Conservation (phyloP, 2,797 vertebrate species). For the Halcyon smyrnensis region DNA sequence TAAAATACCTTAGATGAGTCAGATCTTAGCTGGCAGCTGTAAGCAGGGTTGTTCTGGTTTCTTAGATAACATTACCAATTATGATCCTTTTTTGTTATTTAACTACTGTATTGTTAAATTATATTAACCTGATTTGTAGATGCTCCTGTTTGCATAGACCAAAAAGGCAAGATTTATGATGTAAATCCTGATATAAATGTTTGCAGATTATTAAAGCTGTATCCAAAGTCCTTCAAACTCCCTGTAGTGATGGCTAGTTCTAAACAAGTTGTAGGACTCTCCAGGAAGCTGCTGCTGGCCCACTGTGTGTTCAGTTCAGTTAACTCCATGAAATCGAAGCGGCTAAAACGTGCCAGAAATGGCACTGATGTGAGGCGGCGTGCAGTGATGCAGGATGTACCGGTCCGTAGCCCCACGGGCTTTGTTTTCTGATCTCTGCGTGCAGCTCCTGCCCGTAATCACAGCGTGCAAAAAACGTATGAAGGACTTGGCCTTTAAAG, state of each 20-base stretch:
- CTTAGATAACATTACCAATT: slow-evolving; percentile 48
- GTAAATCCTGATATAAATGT: slow-evolving; percentile 42
- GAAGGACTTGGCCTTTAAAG: not conserved
- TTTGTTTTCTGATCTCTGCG: not conserved
- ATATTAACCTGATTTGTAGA: slow-evolving; percentile 60
- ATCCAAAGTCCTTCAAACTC: slow-evolving; percentile 33
- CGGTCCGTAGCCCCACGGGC: not conserved
- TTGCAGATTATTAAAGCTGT: slow-evolving; percentile 29
- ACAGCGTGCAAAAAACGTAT: not conserved
- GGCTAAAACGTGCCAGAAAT: not conserved
- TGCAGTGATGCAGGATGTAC: not conserved
- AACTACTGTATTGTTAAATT: slow-evolving; percentile 33
- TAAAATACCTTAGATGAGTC: slow-evolving; percentile 79
- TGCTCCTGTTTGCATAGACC: slow-evolving; percentile 24
- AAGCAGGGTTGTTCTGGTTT: slow-evolving; percentile 66
- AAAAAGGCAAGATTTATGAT: slow-evolving; percentile 57
- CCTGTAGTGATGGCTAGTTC: not conserved
- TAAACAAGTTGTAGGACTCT: not conserved
- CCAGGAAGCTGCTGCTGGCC: not conserved
- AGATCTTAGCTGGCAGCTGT: slow-evolving; percentile 73
- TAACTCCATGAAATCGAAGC: not conserved
- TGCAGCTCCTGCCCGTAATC: not conserved
- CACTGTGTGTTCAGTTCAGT: not conserved
- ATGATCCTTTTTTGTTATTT: slow-evolving; percentile 29
- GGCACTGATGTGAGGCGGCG: not conserved